These are phyloP conservation scores for Drosophila eugracilis DNA, from an alignment of 1,140 invertebrate species.

Conservation along the genomic window DNA sequence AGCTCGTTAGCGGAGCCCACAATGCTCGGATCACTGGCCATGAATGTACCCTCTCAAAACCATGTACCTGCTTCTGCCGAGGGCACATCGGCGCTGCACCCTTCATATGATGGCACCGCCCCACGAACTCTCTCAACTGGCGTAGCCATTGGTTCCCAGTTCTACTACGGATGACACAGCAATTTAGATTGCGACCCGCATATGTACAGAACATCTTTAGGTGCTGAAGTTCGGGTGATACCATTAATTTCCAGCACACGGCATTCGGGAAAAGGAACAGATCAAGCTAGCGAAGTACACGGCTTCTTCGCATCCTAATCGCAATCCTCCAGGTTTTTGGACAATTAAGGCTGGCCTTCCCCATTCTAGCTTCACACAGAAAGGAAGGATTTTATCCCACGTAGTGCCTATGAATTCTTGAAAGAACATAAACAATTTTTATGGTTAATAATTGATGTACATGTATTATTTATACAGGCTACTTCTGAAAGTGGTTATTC, in stretches of 20 bases:
- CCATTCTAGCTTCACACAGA: too few relatives aligned
- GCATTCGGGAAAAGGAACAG: not conserved
- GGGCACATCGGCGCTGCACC: slow-evolving; percentile 63
- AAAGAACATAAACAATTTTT: too few relatives aligned
- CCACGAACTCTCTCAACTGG: slow-evolving; percentile 79
- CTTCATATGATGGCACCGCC: slow-evolving; percentile 79
- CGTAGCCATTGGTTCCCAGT: slow-evolving; percentile 74
- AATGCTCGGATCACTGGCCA: slow-evolving; percentile 34
- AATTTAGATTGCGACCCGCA: slow-evolving; percentile 53
- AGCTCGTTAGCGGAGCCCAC: slow-evolving; percentile 49
- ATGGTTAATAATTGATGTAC: too few relatives aligned
- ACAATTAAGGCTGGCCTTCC: too few relatives aligned
- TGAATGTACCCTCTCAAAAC: slow-evolving; percentile 35
- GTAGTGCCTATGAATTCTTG: too few relatives aligned
- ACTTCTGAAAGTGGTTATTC: too few relatives aligned
- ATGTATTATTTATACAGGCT: too few relatives aligned
- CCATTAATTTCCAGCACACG: slow-evolving; percentile 12
- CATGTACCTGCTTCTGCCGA: slow-evolving; percentile 30
- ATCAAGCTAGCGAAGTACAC: not conserved
- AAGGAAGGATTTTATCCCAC: too few relatives aligned
- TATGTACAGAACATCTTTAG: slow-evolving; percentile 45
- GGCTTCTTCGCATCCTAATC: too few relatives aligned
- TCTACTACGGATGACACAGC: slow-evolving; percentile 83
- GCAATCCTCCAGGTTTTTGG: too few relatives aligned
- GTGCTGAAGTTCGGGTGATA: slow-evolving; percentile 1